Percentiles rank a stretch among this genome's conserved stretches.
phyloP scores from a whole-genome alignment of 2,888 invertebrate genomes.

The Mythimna ferrago region DNA sequence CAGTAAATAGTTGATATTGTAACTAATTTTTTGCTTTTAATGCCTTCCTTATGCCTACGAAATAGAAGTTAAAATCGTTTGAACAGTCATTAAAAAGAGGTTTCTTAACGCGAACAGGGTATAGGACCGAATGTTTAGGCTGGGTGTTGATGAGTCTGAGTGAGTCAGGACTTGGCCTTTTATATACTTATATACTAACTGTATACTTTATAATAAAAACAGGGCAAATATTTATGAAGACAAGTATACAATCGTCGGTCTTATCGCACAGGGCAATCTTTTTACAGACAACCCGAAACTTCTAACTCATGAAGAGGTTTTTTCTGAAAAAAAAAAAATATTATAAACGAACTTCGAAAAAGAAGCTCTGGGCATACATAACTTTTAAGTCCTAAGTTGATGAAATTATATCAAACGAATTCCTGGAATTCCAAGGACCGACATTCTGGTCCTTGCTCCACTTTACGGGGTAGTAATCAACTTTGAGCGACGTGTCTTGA shows the following conservation, averaged over 20 bases:
- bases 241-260: not conserved
- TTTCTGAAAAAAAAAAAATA: not conserved
- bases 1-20: too few relatives aligned
- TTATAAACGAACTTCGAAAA: not conserved
- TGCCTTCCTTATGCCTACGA: too few relatives aligned
- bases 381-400: not conserved
- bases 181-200: not conserved
- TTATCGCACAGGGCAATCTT: not conserved
- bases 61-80: too few relatives aligned
- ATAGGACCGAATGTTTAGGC: too few relatives aligned
- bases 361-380: not conserved
- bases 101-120: too few relatives aligned
- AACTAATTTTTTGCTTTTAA: too few relatives aligned
- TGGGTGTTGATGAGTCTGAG: too few relatives aligned
- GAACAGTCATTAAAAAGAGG: too few relatives aligned
- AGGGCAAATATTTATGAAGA: not conserved
- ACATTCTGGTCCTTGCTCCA: conserved; percentile 9
- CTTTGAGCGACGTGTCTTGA: conserved; percentile 39
- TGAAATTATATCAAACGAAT: conserved; percentile 41
- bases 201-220: not conserved
- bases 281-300: not conserved
- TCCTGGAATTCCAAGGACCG: conserved; percentile 3
- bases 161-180: too few relatives aligned
- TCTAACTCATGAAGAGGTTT: not conserved
- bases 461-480: conserved; percentile 36